Percentiles rank a stretch among this genome's conserved stretches.
phyloP scores from a whole-genome alignment of 2,797 vertebrate species.

The Acipenser oxyrinchus region DNA sequence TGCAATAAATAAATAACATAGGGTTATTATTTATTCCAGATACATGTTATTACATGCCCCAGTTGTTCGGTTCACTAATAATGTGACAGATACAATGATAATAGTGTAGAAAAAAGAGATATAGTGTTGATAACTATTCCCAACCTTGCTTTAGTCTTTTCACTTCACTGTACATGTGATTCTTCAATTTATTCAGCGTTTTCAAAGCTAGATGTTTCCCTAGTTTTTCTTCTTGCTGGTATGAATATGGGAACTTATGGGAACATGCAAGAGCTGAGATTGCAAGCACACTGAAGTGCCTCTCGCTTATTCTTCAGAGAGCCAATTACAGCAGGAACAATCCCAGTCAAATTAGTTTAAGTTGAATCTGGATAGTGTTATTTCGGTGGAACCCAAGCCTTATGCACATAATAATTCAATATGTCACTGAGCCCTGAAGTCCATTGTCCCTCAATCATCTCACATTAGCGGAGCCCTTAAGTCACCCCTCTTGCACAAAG shows the following conservation, averaged over 20 bases:
- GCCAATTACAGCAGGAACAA: conserved; percentile 4
- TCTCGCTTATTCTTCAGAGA: neutral
- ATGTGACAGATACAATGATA: neutral
- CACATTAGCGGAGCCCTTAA: conserved; percentile 65
- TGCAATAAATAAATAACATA: neutral
- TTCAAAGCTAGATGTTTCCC: no score
- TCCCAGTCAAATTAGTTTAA: conserved; percentile 54
- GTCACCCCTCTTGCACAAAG: conserved; percentile 61
- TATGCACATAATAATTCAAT: conserved; percentile 24
- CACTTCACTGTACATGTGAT: no score
- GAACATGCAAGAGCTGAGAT: no score
- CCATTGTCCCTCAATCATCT: conserved; percentile 53
- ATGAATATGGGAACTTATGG: no score
- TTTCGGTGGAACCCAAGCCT: conserved; percentile 43
- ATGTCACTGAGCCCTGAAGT: conserved; percentile 25
- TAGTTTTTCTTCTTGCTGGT: no score
- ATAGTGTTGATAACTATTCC: no score
- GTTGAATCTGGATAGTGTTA: conserved; percentile 31
- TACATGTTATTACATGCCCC: neutral
- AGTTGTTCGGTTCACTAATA: neutral
- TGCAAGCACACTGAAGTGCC: no score
- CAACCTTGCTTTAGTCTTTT: no score
- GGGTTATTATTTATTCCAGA: neutral
- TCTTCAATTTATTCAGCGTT: no score
- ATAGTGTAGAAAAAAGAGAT: no score